Base-by-base conservation (phyloP, 30 jellyfish, hydroid and myxozoan species). In the Turritopsis rubra region DNA sequence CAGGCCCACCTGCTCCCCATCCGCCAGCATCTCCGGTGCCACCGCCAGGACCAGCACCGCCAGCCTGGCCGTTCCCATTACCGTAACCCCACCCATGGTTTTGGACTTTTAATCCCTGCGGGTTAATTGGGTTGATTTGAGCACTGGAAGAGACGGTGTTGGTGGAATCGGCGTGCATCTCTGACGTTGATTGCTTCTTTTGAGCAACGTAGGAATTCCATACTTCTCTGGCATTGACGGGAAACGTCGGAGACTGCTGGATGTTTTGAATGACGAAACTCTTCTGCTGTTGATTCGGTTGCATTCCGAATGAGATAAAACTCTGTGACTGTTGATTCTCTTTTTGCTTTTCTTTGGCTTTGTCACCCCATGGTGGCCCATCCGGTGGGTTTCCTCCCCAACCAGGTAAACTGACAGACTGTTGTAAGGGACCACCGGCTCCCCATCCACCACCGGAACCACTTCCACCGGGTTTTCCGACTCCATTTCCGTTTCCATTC, bases 361-460 rank as follows among this genome's bases (percentile, higher is more conserved):
- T 68, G 19, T 68, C 77, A 19, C 77, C 77, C 52, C 60, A 31
- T 52, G 87, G 87, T 16, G 87, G 87, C 0, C 77, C 87, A 24
- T 70, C 87, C 18, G 81, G 82, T 1, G 82, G 82, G 23, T 74
- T 80, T 3, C 87, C 87, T 16, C 65, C 79, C 87, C 87, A 80
- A 4, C 87, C 87, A 0, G 87, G 87, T 26, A 80, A 52, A 27
- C 54, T 80, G 20, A 80, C 54, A 21, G 21, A 31, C 28, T 80
- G 87, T 16, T 52, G 26, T n/a, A 80, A 54, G 0, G 87, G 87
- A 16, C 87, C 87, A 26, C 87, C 87, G 7, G 87, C 53, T 17
- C 87, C 87, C 87, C 87, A 80, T 53, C 87, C 87, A 8, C 87
- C 87, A 52, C 87, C 87, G 16, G 87, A 80, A 26, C 87, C 87